Conservation (phyloP, 2,113 vertebrate genomes). For the Polyodon spathula region DNA sequence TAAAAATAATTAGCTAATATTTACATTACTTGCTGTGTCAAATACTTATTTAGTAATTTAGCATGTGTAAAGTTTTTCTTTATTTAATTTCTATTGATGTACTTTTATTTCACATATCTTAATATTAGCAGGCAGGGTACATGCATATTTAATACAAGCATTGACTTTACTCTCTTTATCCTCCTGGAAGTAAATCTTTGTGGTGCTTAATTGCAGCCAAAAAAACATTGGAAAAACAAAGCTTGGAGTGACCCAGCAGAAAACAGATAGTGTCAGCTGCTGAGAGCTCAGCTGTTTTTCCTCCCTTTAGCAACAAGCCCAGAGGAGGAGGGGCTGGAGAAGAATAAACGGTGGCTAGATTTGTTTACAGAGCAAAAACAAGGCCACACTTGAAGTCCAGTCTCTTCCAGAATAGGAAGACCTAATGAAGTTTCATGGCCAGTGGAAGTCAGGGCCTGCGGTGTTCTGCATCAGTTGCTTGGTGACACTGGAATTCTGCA, state of each 20-base stretch:
- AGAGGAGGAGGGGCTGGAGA: not conserved
- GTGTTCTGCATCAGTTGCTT: no score
- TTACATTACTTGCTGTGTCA: no score
- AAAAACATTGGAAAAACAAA: not conserved
- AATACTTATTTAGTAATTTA: no score
- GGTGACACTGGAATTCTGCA: no score
- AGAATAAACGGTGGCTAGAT: not conserved
- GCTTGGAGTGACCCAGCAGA: not conserved
- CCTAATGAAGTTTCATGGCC: no score
- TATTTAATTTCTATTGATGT: no score
- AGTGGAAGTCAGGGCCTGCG: no score
- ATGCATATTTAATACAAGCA: not conserved
- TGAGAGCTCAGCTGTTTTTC: conserved; percentile 11
- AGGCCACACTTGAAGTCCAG: not conserved
- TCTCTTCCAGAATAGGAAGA: not conserved
- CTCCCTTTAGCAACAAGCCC: not conserved
- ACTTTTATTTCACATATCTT: no score
- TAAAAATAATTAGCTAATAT: no score
- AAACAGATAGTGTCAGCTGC: conserved; percentile 16
- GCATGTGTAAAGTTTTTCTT: no score
- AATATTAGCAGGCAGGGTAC: no score
- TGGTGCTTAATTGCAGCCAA: not conserved
- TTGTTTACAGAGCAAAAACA: conserved; percentile 10
- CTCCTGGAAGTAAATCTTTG: not conserved
- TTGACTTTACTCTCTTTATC: not conserved